phyloP scores from a whole-genome alignment of 2,888 invertebrate species.

The Danaus chrysippus region DNA sequence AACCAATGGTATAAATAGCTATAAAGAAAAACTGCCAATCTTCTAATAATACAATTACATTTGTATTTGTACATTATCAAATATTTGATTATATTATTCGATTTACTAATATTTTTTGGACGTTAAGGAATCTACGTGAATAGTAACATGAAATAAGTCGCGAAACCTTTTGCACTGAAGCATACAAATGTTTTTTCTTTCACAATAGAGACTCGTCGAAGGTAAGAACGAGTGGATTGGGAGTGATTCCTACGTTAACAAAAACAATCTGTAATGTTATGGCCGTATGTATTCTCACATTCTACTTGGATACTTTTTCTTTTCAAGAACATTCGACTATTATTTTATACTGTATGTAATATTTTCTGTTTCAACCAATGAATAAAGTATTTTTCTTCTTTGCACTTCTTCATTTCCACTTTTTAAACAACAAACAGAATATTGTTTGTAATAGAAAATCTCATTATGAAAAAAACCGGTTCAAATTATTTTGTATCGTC shows the following conservation, averaged over 20 bases:
- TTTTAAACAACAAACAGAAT: neutral
- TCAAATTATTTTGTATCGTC: no score
- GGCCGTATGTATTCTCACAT: conserved; percentile 12
- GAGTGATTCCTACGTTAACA: conserved; percentile 42
- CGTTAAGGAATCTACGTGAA: neutral
- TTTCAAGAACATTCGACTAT: neutral
- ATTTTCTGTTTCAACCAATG: neutral
- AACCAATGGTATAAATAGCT: no score
- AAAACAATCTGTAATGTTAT: conserved; percentile 40
- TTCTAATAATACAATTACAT: no score
- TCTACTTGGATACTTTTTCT: conserved; percentile 9
- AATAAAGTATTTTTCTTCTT: neutral
- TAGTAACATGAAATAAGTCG: neutral
- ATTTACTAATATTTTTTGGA: no score
- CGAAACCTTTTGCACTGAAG: conserved; percentile 7
- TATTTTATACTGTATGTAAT: neutral
- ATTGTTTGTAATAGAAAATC: no score
- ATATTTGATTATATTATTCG: no score
- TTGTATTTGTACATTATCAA: no score
- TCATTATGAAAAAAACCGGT: no score
- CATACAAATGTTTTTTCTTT: conserved; percentile 10
- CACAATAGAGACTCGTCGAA: conserved; percentile 21
- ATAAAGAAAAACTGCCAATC: no score
- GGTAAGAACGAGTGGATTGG: conserved; percentile 38
- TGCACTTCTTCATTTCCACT: neutral